Evolutionary conservation across 2,888 invertebrate genomes (phyloP).

Genomic region (Neuroscelio doddi): DNA sequence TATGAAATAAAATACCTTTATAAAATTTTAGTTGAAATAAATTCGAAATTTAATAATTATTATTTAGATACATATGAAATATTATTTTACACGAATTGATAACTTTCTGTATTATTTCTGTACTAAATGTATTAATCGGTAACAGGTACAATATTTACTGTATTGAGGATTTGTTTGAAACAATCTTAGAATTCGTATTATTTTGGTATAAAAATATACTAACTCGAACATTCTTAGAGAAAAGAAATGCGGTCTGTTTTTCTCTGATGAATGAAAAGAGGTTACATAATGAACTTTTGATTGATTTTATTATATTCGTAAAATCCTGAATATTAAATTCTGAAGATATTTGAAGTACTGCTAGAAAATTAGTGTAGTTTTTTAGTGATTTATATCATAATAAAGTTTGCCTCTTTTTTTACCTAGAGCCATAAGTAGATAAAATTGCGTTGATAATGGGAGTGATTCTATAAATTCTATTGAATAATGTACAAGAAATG

Average conservation of each 20-base stretch:
- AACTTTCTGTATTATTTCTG: too few species aligned
- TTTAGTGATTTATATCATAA: constrained; percentile 47
- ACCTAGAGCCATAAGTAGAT: constrained; percentile 46
- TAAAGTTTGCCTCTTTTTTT: constrained; percentile 48
- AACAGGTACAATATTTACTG: too few species aligned
- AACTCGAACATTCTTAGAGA: constrained; percentile 1
- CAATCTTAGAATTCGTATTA: too few species aligned
- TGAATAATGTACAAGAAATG: constrained; percentile 20
- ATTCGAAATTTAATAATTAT: too few species aligned
- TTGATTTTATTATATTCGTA: too few species aligned
- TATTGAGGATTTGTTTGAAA: too few species aligned
- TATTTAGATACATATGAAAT: too few species aligned
- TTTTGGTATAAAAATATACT: too few species aligned
- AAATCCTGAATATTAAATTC: constrained; percentile 10
- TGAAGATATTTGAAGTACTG: constrained; percentile 21
- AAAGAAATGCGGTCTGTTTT: constrained; percentile 20
- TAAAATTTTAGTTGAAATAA: too few species aligned
- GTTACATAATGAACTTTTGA: neutral
- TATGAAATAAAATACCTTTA: too few species aligned
- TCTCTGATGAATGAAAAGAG: constrained; percentile 2
- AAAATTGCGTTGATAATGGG: constrained; percentile 16
- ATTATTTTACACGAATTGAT: too few species aligned
- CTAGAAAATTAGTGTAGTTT: constrained; percentile 37
- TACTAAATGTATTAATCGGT: too few species aligned
- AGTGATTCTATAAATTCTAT: constrained; percentile 25